Base-by-base conservation (phyloP, 2,888 invertebrate genomes). In the Dasysyrphus tricinctus region DNA sequence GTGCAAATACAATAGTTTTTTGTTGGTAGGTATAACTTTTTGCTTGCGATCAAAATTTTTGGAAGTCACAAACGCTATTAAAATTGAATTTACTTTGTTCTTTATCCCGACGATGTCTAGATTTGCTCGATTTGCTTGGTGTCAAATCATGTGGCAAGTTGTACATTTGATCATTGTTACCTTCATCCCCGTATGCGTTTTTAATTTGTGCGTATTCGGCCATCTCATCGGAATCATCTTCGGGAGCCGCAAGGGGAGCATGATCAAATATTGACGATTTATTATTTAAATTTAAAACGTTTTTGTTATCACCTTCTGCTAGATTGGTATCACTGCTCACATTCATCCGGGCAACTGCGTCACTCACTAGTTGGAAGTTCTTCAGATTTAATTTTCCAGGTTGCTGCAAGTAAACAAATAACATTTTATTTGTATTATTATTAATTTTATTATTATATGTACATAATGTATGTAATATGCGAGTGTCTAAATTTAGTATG, bases 311-410 rank as follows among this genome's bases (percentile, higher is more conserved):
- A 74, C 90, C 92, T 89, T 89, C 89, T 86, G 89, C 89, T 79
- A 90, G 89, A 89, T 92, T 92, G 89, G 93, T 93, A 90, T 93
- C 93, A 88, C 93, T 92, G 89, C 93, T 93, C 93, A 95, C 94
- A 94, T 96, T 94, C 95, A 95, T 93, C 93, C 95, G 93, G 93
- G 94, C 94, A 88, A 98, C 95, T 6, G 97, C 97, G 91, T 97
- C 97, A 89, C 97, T 97, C 82, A 98, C 97, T 93, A 97, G 95
- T 65, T 96, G 96, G 92, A 96, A 98, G 92, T 97, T 97, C 92
- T 97, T 97, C 94, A 97, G 94, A 91, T 98, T 97, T 91, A 98
- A 93, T 93, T 97, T 97, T 79, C 97, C 97, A 16, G 97, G 97
- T 95, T 97, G 97, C 95, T 96, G 91, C 37, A 90, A 90, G 7